Percentiles rank a stretch among this genome's conserved stretches.
phyloP scores from a whole-genome alignment of 2,888 invertebrate species.

The Dynastes maya region DNA sequence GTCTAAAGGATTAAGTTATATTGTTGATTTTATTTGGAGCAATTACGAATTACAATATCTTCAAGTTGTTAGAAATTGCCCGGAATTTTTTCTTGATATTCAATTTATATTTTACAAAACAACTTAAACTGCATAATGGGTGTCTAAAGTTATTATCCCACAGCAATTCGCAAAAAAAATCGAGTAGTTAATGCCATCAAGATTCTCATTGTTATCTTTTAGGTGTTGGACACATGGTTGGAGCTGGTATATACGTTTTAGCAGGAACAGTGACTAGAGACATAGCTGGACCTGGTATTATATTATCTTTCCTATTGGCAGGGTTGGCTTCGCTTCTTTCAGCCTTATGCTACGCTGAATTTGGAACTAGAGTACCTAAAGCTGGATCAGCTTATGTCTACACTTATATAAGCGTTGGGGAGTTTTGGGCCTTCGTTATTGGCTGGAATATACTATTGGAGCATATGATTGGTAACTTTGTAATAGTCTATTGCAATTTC shows the following conservation, averaged over 20 bases:
- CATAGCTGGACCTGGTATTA: slow-evolving; percentile 88
- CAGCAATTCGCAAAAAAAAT: too few species aligned
- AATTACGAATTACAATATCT: too few species aligned
- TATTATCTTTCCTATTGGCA: slow-evolving; percentile 82
- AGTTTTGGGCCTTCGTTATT: slow-evolving; percentile 95
- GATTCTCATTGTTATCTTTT: too few species aligned
- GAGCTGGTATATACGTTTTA: slow-evolving; percentile 94
- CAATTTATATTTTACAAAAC: too few species aligned
- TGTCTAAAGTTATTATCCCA: too few species aligned
- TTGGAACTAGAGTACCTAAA: slow-evolving; percentile 89
- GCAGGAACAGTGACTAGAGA: slow-evolving; percentile 88
- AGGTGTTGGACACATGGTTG: slow-evolving; percentile 97
- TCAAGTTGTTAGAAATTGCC: too few species aligned
- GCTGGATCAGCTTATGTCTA: slow-evolving; percentile 96
- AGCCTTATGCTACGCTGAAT: slow-evolving; percentile 92
- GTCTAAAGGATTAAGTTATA: too few species aligned
- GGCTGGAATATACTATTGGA: slow-evolving; percentile 96
- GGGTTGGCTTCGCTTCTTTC: slow-evolving; percentile 87
- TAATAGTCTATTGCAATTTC: too few species aligned
- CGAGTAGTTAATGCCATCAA: too few species aligned
- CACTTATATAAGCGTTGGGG: slow-evolving; percentile 93
- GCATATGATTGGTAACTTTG: slow-evolving; percentile 84
- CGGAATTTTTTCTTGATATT: too few species aligned
- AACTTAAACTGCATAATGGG: too few species aligned
- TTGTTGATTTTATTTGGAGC: too few species aligned